A percentile compares a stretch with the other conserved stretches of the same genome.
These are phyloP conservation scores for Microplitis deprimator DNA, from an alignment of 2,888 invertebrate species.

Conservation along the genomic window DNA sequence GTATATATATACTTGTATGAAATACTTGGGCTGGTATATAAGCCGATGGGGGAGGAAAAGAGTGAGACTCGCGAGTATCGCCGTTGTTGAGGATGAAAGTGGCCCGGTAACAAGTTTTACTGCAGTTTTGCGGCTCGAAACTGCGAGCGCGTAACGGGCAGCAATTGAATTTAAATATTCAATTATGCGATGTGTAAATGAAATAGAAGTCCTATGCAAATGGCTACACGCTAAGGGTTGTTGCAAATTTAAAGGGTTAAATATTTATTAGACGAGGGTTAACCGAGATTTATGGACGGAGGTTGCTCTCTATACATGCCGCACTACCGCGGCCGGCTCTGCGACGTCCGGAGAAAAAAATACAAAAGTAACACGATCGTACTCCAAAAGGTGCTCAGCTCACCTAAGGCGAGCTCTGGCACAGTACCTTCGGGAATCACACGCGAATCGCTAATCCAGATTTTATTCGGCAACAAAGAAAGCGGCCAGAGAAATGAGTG, in stretches of 20 bases:
- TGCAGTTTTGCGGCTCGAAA: constrained; percentile 72
- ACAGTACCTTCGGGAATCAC: too few relatives aligned
- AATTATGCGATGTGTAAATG: constrained; percentile 74
- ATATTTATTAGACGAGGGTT: constrained; percentile 71
- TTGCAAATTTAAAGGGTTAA: constrained; percentile 72
- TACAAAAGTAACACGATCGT: constrained; percentile 22
- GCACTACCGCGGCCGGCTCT: constrained; percentile 5
- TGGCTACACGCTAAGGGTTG: constrained; percentile 71
- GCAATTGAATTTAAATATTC: constrained; percentile 73
- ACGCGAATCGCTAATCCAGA: too few relatives aligned
- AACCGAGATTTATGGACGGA: constrained; percentile 69
- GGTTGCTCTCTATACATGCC: constrained; percentile 37
- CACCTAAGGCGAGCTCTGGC: neutral
- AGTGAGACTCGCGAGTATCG: constrained; percentile 35
- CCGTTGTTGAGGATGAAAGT: constrained; percentile 62
- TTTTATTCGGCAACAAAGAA: too few relatives aligned
- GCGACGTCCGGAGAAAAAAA: constrained; percentile 27
- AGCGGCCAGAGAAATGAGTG: constrained; percentile 21
- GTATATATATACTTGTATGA: too few relatives aligned
- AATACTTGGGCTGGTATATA: too few relatives aligned
- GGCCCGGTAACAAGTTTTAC: constrained; percentile 72
- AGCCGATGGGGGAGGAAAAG: constrained; percentile 10
- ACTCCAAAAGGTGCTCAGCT: neutral
- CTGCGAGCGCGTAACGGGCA: constrained; percentile 68
- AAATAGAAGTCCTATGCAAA: constrained; percentile 75